These are phyloP conservation scores for Sycobia sp. DNA, from an alignment of 1,140 invertebrate genomes.

Conservation along the genomic window DNA sequence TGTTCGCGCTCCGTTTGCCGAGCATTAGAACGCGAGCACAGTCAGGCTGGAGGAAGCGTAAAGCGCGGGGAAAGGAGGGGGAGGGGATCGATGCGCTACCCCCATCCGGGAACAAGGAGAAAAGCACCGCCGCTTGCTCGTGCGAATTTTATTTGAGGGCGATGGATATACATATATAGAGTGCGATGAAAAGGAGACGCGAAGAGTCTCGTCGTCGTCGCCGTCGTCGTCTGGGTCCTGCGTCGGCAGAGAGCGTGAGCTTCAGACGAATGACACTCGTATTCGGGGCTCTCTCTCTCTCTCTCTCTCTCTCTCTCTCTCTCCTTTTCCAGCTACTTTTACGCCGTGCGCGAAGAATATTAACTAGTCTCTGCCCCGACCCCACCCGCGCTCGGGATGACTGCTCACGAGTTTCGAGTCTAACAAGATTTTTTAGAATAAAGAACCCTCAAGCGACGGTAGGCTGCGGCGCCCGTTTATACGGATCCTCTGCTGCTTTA, in stretches of 20 bases:
- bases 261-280: conserved; percentile 16
- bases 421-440: conserved; percentile 34
- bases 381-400: no score
- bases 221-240: no score
- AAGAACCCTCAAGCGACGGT: no score
- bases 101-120: conserved; percentile 9
- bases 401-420: conserved; percentile 10
- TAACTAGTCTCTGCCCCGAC: not conserved
- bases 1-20: not conserved
- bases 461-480: no score
- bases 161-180: no score
- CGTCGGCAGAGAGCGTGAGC: not conserved
- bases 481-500: no score
- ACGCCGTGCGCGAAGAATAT: conserved; percentile 25
- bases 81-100: not conserved
- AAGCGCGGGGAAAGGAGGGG: not conserved
- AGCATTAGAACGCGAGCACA: conserved; percentile 1
- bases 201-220: no score
- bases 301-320: not conserved
- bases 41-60: not conserved
- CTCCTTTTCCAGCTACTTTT: conserved; percentile 5
- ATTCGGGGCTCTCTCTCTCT: not conserved
- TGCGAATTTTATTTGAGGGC: no score
- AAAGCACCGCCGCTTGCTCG: no score
- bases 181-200: no score